Base-by-base conservation (phyloP, 1,140 invertebrate species). In the Drosophila triauraria region DNA sequence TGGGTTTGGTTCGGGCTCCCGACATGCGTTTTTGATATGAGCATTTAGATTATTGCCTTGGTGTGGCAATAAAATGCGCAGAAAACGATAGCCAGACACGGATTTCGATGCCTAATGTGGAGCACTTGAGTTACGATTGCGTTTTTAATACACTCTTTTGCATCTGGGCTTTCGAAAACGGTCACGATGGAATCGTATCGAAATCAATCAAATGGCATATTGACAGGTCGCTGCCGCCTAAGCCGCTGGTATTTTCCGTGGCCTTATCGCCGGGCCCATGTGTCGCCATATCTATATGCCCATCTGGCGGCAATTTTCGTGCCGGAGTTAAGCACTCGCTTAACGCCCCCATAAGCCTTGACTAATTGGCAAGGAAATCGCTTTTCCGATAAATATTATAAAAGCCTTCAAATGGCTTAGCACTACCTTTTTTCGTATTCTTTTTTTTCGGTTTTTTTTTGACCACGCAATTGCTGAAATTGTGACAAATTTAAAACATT, bases 301-400 rank as follows among this genome's bases (percentile, higher is more conserved):
- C 83, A 86, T 86, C 84, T 86, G 83, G 80, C 76, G 69, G 77
- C 57, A 80, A 83, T 86, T 79, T 65, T 59, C 48, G 43, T 59
- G 30, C 20, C 59, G 9, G 46, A 30, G 70, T 60, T 88, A 80
- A 86, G 83, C 80, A 8, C 75, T 54, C 70, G 75, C 62, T 60
- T 75, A 77, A 75, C 65, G 75, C 75, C 51, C 51, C 59, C 76
- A 84, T 78, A 85, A 87, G 84, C 84, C 87, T 75, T 84, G 81
- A 87, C 85, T 88, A 90, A 87, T 87, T 87, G 85, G 61, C 85
- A 71, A 90, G 77, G 53, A 80, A 84, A 90, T 90, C 68, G 69
- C 69, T 72, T 53, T 60, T 65, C 53, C 60, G 80, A 77, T 86
- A 83, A 79, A 51, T 43, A 50, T 51, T 50, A 59, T 71, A 82